phyloP scores from a whole-genome alignment of 30 jellyfish, hydroid and myxozoan genomes.

The Cassiopea andromeda region DNA sequence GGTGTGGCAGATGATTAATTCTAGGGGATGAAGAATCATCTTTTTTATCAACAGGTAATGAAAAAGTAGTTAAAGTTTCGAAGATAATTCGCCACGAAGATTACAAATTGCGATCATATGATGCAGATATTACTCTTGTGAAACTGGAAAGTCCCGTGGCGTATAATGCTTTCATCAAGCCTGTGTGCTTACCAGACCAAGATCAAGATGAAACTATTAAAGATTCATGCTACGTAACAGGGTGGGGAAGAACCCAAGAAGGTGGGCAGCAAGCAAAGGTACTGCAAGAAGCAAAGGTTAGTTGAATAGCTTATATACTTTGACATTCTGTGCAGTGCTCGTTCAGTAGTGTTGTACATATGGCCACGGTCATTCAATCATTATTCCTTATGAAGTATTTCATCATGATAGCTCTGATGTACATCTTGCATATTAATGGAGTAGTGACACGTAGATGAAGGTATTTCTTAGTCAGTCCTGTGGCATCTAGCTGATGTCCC shows the following conservation, averaged over 20 bases:
- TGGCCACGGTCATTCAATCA: too few relatives aligned
- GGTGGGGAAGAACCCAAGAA: slow-evolving; percentile 52
- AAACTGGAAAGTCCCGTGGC: slow-evolving; percentile 33
- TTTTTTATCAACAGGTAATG: slow-evolving; percentile 8
- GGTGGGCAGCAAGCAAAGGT: slow-evolving; percentile 17
- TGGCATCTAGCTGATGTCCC: too few relatives aligned
- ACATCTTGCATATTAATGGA: too few relatives aligned
- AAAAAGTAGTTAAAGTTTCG: background rate
- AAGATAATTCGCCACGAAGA: slow-evolving; percentile 44
- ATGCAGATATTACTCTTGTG: slow-evolving; percentile 41
- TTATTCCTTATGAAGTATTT: too few relatives aligned
- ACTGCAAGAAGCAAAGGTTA: slow-evolving; percentile 48
- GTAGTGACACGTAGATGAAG: too few relatives aligned
- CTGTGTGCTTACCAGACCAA: slow-evolving; percentile 50
- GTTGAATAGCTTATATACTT: background rate
- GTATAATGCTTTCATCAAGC: slow-evolving; percentile 26
- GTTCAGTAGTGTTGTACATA: too few relatives aligned
- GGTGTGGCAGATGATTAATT: too few relatives aligned
- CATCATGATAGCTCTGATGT: too few relatives aligned
- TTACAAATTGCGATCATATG: slow-evolving; percentile 21
- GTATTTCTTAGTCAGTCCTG: too few relatives aligned
- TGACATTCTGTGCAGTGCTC: too few relatives aligned
- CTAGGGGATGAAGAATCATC: too few relatives aligned
- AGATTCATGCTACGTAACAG: slow-evolving; percentile 41
- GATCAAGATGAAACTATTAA: slow-evolving; percentile 21